Conservation (phyloP, 2,113 vertebrate species). For the Pachypanchax playfairii region DNA sequence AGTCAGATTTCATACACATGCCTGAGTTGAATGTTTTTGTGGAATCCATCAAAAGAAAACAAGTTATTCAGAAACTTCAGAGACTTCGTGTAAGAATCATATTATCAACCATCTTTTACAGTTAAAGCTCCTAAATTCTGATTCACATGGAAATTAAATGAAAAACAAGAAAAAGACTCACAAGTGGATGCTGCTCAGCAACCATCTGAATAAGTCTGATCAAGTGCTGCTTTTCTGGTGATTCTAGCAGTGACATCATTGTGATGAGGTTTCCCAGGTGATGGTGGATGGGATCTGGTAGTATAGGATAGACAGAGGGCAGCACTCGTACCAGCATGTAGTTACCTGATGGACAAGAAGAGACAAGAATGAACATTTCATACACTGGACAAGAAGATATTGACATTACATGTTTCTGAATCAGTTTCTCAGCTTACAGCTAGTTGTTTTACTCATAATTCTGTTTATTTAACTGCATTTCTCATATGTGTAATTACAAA, state of each 20-base stretch:
- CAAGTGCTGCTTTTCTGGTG: constrained; percentile 87
- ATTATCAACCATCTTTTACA: background rate
- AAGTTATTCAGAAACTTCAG: background rate
- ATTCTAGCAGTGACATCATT: constrained; percentile 83
- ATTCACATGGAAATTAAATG: background rate
- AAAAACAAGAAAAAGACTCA: constrained; percentile 56
- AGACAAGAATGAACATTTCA: background rate
- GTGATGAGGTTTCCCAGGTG: constrained; percentile 81
- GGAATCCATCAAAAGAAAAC: background rate
- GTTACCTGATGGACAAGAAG: constrained; percentile 81
- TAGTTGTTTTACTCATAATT: too few relatives aligned
- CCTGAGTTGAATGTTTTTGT: background rate
- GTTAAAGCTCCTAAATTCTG: background rate
- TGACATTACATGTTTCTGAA: too few relatives aligned
- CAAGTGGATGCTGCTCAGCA: constrained; percentile 84
- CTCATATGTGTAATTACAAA: too few relatives aligned
- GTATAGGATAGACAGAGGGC: constrained; percentile 87
- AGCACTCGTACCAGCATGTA: constrained; percentile 88
- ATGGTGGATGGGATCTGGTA: constrained; percentile 79
- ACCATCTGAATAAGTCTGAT: constrained; percentile 86
- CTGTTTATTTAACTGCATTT: too few relatives aligned
- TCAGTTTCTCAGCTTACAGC: too few relatives aligned
- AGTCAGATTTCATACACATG: background rate
- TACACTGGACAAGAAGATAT: background rate
- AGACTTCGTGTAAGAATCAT: too few relatives aligned